Base-by-base conservation (phyloP, 2,797 vertebrate genomes). In the Zalophus californianus region DNA sequence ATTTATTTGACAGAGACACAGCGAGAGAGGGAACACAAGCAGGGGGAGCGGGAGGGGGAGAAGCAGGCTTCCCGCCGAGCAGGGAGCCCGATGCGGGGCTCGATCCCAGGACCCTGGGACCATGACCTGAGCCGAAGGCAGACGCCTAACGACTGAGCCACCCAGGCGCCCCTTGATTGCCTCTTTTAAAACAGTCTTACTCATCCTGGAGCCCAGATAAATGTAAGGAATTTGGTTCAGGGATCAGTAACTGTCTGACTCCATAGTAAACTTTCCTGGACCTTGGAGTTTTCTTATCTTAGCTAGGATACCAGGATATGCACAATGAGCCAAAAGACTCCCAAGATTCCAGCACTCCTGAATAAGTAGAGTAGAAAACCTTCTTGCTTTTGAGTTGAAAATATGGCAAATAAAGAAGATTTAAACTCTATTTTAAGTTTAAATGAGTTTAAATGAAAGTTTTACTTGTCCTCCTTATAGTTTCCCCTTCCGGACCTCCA, bases 281-380 rank as follows among this genome's bases (percentile, higher is more conserved):
- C 91, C 86, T 96, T 96, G 50, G 66, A 90, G 62, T 93, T 85
- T 85, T 90, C 89, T 97, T 97, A 97, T 94, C 95, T 97, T 90
- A 77, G 60, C 50, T 41, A 78, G 29, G n/a, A 41, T 77, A 73
- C 23, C 58, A 82, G 15, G 54, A 94, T 93, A 85, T 88, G 21
- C 58, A 48, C 56, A 41, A 44, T 38, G 25, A 89, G 20, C 38
- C 32, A n/a, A 60, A 89, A 50, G 72, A 80, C 75, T 88, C 58
- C 64, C 23, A 92, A 96, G 79, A 85, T 44, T 82, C 91, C 20
- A 92, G 56, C 48, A 44, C 41, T 93, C 25, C 50, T 3, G 18
- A 77, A 54, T 79, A 87, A 58, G 11, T 54, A 72, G 41, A 87
- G 44, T 32, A 94, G 44, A 73, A 92, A 92, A 48, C 14, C 41